Evolutionary conservation across 2,797 vertebrate genomes (phyloP).

Genomic region (Kryptolebias ocellatus): DNA sequence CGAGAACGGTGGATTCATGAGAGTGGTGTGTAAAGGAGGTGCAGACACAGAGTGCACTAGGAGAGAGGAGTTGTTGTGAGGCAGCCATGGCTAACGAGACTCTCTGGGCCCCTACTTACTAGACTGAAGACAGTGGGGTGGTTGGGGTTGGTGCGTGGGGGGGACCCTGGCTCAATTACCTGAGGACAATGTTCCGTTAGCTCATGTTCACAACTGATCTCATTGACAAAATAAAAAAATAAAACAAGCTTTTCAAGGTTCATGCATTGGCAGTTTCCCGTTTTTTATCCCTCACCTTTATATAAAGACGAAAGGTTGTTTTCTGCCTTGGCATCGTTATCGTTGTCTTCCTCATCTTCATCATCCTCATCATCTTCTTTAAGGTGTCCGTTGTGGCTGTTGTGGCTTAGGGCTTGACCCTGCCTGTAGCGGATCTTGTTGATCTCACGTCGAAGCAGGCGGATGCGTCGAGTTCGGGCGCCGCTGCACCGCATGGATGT

Average conservation of each 20-base stretch:
- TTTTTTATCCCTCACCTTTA: slow-evolving; percentile 75
- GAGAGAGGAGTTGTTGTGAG: slow-evolving; percentile 81
- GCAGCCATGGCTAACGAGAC: slow-evolving; percentile 81
- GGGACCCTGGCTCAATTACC: slow-evolving; percentile 84
- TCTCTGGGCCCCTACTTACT: slow-evolving; percentile 84
- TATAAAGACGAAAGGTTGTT: slow-evolving; percentile 69
- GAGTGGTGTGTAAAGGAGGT: slow-evolving; percentile 74
- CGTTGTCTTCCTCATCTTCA: slow-evolving; percentile 72
- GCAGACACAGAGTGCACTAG: slow-evolving; percentile 76
- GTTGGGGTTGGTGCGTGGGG: slow-evolving; percentile 84
- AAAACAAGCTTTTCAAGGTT: slow-evolving; percentile 53
- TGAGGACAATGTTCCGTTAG: slow-evolving; percentile 83
- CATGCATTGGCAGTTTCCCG: slow-evolving; percentile 58
- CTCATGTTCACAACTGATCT: slow-evolving; percentile 79
- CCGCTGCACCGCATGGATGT: slow-evolving; percentile 90
- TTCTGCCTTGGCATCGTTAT: slow-evolving; percentile 71
- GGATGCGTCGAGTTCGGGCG: slow-evolving; percentile 90
- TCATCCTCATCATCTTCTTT: slow-evolving; percentile 61
- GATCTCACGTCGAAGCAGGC: slow-evolving; percentile 92
- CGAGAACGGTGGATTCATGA: slow-evolving; percentile 78
- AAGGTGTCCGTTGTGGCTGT: slow-evolving; percentile 81
- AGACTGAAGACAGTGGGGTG: slow-evolving; percentile 84
- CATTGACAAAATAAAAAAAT: slow-evolving; percentile 62
- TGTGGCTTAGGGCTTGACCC: slow-evolving; percentile 83
- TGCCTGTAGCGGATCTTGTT: slow-evolving; percentile 88